A percentile compares a stretch with the other conserved stretches of the same genome.
Conservation (phyloP, 2,113 vertebrate genomes). For the Crotalus horridus region DNA sequence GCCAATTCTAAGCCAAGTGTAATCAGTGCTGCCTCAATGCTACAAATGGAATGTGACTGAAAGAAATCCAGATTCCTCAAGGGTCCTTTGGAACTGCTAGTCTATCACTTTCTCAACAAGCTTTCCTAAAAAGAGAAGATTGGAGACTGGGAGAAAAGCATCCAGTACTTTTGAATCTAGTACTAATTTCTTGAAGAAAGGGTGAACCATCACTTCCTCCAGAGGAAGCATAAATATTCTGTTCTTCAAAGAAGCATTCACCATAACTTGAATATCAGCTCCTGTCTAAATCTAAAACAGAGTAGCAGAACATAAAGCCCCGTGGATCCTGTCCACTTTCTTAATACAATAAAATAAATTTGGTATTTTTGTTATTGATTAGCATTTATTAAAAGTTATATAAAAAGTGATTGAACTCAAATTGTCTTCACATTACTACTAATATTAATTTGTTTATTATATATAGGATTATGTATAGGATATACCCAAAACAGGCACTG, state of each 20-base stretch:
- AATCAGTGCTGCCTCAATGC: not conserved
- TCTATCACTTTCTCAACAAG: not conserved
- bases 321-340: not conserved
- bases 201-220: not conserved
- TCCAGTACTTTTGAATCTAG: not conserved
- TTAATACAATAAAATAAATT: not conserved
- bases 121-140: not conserved
- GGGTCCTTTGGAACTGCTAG: not conserved
- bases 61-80: not conserved
- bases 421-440: not conserved
- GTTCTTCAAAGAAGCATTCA: not conserved
- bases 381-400: not conserved
- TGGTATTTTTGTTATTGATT: not conserved
- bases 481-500: not conserved
- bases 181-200: not conserved
- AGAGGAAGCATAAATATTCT: not conserved
- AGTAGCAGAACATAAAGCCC: not conserved
- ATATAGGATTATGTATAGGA: not conserved
- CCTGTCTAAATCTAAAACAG: not conserved
- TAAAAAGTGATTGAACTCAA: not conserved
- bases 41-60: not conserved
- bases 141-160: not conserved
- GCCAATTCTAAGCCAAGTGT: not conserved
- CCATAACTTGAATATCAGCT: not conserved
- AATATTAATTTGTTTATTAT: not conserved